Base-by-base conservation (phyloP, 2,888 invertebrate species). In the Noctuana brunneofusca region DNA sequence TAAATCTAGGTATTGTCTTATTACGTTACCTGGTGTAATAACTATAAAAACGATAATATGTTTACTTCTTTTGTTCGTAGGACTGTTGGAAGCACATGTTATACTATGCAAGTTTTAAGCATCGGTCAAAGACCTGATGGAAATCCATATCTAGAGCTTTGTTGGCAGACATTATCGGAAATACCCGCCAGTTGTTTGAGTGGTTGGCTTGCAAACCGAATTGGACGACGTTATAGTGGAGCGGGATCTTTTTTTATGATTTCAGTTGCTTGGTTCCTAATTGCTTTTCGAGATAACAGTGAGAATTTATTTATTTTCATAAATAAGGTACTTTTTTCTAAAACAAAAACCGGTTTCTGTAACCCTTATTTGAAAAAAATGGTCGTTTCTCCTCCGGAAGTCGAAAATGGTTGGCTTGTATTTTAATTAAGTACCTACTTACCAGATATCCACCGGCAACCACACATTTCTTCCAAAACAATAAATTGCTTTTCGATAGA, bases 141-240 rank as follows among this genome's bases (percentile, higher is more conserved):
- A 35, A 94, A 94, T 81, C 94, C 94, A 11, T 94, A 94, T 75
- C 72, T 94, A 65, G 94, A 94, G 78, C 94, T 93, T 78, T 92
- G 94, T 59, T 89, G 92, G 75, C 93, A 95, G 80, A 89, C 93
- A 59, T 70, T 93, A 32, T 93, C 93, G 20, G 95, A 95, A 80
- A 82, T 95, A 43, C 95, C 95, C 0, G 93, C 93, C 3, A 93
- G 93, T 75, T 78, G 94, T 52, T 63, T 94, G 50, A 94, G 93
- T 32, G 92, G 92, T 68, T 92, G 86, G 85, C 71, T 86, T 6
- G 79, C 82, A 35, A 77, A 86, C 64, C 71, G 65, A 30, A 69
- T 83, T 14, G 86, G 87, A 4, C 75, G 87, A 16, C 74, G 86
- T 16, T 77, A 76, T 49, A 74, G 85, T 9, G 77, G 78, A 27